Percentiles rank a stretch among this genome's conserved stretches.
phyloP scores from a whole-genome alignment of 2,113 vertebrate species.

The Penelope pileata region DNA sequence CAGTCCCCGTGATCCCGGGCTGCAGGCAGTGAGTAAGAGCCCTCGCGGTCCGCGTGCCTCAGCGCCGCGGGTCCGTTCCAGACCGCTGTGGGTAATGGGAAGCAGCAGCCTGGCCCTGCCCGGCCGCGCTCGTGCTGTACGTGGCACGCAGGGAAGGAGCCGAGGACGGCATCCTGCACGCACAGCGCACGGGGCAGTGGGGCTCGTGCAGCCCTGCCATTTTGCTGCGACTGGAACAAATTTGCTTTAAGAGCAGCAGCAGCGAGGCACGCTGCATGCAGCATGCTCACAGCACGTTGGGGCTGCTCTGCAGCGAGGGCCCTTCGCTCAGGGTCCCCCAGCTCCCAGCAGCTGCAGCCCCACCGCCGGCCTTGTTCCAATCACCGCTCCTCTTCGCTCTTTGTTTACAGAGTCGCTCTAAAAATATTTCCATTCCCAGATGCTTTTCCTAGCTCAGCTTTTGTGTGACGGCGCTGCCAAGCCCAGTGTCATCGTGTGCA shows the following conservation, averaged over 20 bases:
- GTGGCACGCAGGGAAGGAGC: background rate
- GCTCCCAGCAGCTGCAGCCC: background rate
- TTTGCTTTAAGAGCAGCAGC: background rate
- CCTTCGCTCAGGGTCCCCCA: background rate
- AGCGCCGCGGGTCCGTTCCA: background rate
- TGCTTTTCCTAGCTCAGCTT: slow-evolving; percentile 40
- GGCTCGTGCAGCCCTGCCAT: rapidly evolving
- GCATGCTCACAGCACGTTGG: rapidly evolving
- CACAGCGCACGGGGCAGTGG: too few species aligned
- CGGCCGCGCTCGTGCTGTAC: background rate
- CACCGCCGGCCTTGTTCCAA: slow-evolving; percentile 31
- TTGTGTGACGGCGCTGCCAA: slow-evolving; percentile 7
- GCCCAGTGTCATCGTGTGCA: background rate
- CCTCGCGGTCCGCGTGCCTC: background rate
- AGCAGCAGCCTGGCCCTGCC: slow-evolving; percentile 41
- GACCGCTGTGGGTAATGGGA: background rate
- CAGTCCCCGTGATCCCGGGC: background rate
- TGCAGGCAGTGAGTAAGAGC: background rate
- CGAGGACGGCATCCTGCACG: too few species aligned
- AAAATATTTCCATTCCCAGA: slow-evolving; percentile 68
- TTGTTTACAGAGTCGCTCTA: slow-evolving; percentile 62
- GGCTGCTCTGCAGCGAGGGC: background rate
- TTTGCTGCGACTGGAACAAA: background rate
- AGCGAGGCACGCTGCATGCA: background rate
- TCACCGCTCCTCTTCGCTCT: background rate